Percentiles rank a stretch among this genome's conserved stretches.
Conservation (phyloP, 2,888 invertebrate species). For the Hirtodrosophila histrioides region DNA sequence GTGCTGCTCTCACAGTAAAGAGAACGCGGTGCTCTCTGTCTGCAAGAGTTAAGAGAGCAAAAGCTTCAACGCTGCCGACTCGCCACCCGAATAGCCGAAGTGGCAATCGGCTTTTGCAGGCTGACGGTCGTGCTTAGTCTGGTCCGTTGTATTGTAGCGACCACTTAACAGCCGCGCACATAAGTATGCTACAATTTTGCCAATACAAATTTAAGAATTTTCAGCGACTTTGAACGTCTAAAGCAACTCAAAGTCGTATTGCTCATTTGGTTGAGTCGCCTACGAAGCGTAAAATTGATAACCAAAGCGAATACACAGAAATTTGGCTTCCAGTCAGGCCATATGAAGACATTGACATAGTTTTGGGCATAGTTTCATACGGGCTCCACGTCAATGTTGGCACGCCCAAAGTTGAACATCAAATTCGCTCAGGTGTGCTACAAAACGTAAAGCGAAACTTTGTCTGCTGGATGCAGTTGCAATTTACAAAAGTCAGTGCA, state of each 20-base stretch:
- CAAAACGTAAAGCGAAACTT: slow-evolving; percentile 51
- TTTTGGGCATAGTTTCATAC: slow-evolving; percentile 27
- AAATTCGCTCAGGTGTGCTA: slow-evolving; percentile 68
- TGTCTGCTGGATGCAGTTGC: slow-evolving; percentile 46
- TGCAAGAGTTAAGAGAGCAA: slow-evolving; percentile 63
- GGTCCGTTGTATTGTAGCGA: slow-evolving; percentile 26
- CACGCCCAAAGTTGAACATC: slow-evolving; percentile 32
- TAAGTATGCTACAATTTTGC: slow-evolving; percentile 29
- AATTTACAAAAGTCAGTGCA: slow-evolving; percentile 12
- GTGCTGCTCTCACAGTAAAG: slow-evolving; percentile 50
- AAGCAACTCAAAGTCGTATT: slow-evolving; percentile 20
- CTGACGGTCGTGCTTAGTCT: slow-evolving; percentile 36
- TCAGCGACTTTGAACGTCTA: slow-evolving; percentile 29
- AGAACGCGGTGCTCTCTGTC: slow-evolving; percentile 33
- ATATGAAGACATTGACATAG: slow-evolving; percentile 68
- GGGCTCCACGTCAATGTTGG: slow-evolving; percentile 4
- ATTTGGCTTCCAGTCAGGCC: slow-evolving; percentile 5
- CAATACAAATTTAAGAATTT: slow-evolving; percentile 6
- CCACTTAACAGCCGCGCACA: slow-evolving; percentile 21
- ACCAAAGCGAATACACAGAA: slow-evolving; percentile 10
- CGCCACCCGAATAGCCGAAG: slow-evolving; percentile 27
- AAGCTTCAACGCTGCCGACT: slow-evolving; percentile 45
- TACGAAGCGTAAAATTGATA: slow-evolving; percentile 52
- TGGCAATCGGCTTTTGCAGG: slow-evolving; percentile 10
- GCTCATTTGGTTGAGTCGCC: slow-evolving; percentile 25